These are phyloP conservation scores for Poeciliopsis turrubarensis DNA, from an alignment of 2,113 vertebrate genomes.

Conservation along the genomic window DNA sequence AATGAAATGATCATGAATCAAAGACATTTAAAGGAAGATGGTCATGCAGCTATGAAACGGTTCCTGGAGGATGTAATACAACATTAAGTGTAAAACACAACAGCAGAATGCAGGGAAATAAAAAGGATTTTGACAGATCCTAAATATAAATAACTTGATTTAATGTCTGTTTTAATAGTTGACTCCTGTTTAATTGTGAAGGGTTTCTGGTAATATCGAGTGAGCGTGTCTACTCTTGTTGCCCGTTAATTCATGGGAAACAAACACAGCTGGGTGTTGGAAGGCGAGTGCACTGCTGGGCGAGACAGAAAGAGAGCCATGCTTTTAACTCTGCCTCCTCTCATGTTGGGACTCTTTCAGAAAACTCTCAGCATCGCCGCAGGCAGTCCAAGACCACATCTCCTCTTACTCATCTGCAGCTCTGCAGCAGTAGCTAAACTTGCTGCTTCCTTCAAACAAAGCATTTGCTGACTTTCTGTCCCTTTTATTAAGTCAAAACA, in stretches of 20 bases:
- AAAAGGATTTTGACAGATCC: slow-evolving; percentile 51
- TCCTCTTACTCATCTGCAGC: slow-evolving; percentile 31
- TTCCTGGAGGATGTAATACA: slow-evolving; percentile 13
- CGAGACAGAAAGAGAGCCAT: slow-evolving; percentile 50
- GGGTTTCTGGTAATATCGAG: slow-evolving; percentile 73
- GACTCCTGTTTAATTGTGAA: slow-evolving; percentile 73
- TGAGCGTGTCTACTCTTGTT: slow-evolving; percentile 69
- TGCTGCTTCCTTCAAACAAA: not conserved
- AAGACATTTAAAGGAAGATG: slow-evolving; percentile 22
- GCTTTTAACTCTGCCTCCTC: slow-evolving; percentile 48
- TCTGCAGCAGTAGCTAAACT: not conserved
- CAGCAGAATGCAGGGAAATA: slow-evolving; percentile 29
- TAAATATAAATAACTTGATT: slow-evolving; percentile 54
- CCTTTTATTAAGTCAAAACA: not conserved
- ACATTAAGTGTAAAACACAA: slow-evolving; percentile 1
- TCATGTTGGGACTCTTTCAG: slow-evolving; percentile 44
- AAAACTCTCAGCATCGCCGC: slow-evolving; percentile 37
- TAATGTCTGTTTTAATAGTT: slow-evolving; percentile 67
- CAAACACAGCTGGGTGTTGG: slow-evolving; percentile 81
- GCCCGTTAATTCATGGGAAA: slow-evolving; percentile 78
- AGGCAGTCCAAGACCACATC: slow-evolving; percentile 20
- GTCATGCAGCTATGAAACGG: not conserved
- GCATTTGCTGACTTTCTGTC: not conserved
- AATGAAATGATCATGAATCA: slow-evolving; percentile 41
- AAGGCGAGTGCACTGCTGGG: slow-evolving; percentile 58